A percentile compares a stretch with the other conserved stretches of the same genome.
These are phyloP conservation scores for Sepioteuthis lessoniana DNA, from an alignment of 2,888 invertebrate genomes.

Conservation along the genomic window DNA sequence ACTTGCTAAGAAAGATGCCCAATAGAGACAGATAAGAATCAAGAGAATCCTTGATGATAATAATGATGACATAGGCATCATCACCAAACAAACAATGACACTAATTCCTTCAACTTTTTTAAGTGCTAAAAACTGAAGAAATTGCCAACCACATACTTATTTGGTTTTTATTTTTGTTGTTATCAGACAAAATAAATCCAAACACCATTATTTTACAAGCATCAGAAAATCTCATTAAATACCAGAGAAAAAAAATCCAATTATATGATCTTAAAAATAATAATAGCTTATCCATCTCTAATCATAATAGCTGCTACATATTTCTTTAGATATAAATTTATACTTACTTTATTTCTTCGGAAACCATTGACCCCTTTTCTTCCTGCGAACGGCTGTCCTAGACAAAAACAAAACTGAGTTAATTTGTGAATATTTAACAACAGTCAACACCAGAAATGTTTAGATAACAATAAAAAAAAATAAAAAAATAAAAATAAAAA, in stretches of 20 bases:
- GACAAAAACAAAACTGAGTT: constrained; percentile 49
- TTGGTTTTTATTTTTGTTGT: too few species aligned
- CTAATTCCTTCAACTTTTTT: too few species aligned
- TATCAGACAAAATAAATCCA: neutral
- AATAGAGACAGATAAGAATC: too few species aligned
- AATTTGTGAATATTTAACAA: constrained; percentile 36
- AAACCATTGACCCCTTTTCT: constrained; percentile 44
- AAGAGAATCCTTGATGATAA: too few species aligned
- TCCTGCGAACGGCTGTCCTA: constrained; percentile 45
- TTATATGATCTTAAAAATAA: neutral
- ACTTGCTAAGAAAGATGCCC: too few species aligned
- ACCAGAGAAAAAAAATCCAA: neutral
- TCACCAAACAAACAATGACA: too few species aligned
- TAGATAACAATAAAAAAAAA: too few species aligned
- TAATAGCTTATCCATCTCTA: neutral
- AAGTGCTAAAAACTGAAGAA: too few species aligned
- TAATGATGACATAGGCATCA: too few species aligned
- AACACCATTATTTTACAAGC: neutral
- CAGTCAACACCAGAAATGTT: too few species aligned
- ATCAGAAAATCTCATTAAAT: neutral
- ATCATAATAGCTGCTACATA: neutral
- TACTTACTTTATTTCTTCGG: constrained; percentile 44
- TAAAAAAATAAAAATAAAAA: too few species aligned
- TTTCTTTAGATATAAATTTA: neutral
- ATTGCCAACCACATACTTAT: too few species aligned